Conservation (phyloP, 2,113 vertebrate genomes). For the Bufo gargarizans region DNA sequence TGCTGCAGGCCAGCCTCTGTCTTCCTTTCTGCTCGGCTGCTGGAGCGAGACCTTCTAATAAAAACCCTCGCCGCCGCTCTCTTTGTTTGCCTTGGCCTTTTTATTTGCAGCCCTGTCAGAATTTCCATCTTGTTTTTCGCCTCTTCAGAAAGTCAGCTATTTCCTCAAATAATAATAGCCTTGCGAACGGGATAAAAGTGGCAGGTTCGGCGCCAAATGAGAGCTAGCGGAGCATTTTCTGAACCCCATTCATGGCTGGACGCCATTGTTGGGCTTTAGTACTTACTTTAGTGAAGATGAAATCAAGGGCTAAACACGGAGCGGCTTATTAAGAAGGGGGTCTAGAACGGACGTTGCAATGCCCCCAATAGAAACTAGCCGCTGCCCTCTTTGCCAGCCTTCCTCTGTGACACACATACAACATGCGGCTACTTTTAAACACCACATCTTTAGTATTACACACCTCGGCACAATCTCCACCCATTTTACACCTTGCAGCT, state of each 20-base stretch:
- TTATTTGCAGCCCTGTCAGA: constrained; percentile 26
- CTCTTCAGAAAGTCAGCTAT: constrained; percentile 20
- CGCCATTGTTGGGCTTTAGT: not conserved
- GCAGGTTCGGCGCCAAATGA: constrained; percentile 24
- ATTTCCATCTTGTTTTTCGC: constrained; percentile 46
- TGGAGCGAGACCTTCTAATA: constrained; percentile 27
- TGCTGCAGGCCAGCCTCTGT: not conserved
- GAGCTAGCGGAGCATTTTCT: not conserved
- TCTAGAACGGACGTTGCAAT: not conserved
- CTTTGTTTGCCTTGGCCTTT: constrained; percentile 46
- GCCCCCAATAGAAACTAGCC: not conserved
- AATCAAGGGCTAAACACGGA: not conserved
- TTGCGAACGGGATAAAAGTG: constrained; percentile 23
- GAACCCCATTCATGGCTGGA: not conserved
- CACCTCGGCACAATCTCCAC: too few relatives aligned
- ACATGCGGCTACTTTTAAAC: too few relatives aligned
- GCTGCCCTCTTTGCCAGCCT: not conserved
- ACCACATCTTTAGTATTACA: too few relatives aligned
- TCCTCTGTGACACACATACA: too few relatives aligned
- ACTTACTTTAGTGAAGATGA: not conserved
- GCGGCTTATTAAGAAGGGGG: not conserved
- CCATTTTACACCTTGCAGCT: too few relatives aligned
- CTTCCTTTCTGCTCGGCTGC: constrained; percentile 21
- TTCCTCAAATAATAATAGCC: constrained; percentile 43
- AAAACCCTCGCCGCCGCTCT: not conserved